These are phyloP conservation scores for Bibio marci DNA, from an alignment of 2,888 invertebrate species.

Conservation along the genomic window DNA sequence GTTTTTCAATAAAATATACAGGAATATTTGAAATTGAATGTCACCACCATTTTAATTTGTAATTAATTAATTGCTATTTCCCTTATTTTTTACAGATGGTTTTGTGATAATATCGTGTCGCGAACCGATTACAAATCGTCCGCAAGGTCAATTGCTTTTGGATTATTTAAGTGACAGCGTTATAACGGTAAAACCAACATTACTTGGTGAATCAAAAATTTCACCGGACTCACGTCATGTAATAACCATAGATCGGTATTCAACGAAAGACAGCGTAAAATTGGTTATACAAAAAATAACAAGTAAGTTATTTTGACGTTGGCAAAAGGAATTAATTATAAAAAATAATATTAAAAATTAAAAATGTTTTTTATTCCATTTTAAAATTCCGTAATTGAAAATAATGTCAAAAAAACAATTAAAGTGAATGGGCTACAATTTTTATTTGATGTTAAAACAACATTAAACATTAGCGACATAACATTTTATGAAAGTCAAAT, in stretches of 20 bases:
- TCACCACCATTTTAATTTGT: no score
- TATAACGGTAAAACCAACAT: slow-evolving; percentile 39
- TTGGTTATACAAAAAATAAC: slow-evolving; percentile 46
- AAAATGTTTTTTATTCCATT: no score
- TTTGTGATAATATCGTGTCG: slow-evolving; percentile 52
- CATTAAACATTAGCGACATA: slow-evolving; percentile 51
- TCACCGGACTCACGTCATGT: slow-evolving; percentile 54
- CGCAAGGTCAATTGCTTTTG: slow-evolving; percentile 47
- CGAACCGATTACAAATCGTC: slow-evolving; percentile 42
- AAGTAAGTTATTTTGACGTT: slow-evolving; percentile 27
- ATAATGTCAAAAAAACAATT: no score
- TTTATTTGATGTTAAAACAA: slow-evolving; percentile 57
- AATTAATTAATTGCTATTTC: no score
- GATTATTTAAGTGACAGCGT: slow-evolving; percentile 59
- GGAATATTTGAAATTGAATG: no score
- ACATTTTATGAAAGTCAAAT: slow-evolving; percentile 55
- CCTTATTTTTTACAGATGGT: slow-evolving; percentile 34
- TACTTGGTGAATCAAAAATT: slow-evolving; percentile 46
- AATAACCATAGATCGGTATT: slow-evolving; percentile 40
- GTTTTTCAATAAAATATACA: background rate
- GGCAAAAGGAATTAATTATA: no score
- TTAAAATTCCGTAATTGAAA: no score
- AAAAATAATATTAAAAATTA: no score
- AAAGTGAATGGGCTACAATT: slow-evolving; percentile 46
- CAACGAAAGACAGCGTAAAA: slow-evolving; percentile 31